Evolutionary conservation across 2,888 invertebrate species (phyloP).

Genomic region (Lasius platythorax): DNA sequence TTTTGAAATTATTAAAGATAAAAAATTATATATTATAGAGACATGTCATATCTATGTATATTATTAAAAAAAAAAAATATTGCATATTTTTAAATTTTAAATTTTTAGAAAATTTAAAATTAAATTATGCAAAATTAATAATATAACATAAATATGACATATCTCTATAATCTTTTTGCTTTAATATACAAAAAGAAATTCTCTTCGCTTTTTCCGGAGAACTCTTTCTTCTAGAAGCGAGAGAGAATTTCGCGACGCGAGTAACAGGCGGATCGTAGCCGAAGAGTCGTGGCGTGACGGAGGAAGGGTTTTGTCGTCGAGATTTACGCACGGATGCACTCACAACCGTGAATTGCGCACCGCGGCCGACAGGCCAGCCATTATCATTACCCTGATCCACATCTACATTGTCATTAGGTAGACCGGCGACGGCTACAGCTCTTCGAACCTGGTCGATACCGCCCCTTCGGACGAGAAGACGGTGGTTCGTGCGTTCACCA

Average conservation of each 20-base stretch:
- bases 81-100: neutral
- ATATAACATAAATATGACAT: neutral
- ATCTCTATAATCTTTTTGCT: neutral
- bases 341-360: constrained; percentile 78
- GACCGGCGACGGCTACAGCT: constrained; percentile 73
- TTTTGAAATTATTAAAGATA: neutral
- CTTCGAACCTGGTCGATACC: constrained; percentile 60
- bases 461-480: constrained; percentile 42
- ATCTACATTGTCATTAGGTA: constrained; percentile 83
- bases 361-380: constrained; percentile 77
- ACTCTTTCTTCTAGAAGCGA: neutral
- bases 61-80: neutral
- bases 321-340: constrained; percentile 84
- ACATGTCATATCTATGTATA: neutral
- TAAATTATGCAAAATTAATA: no score
- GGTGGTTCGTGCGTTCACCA: constrained; percentile 64
- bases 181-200: neutral
- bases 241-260: constrained; percentile 15
- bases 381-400: constrained; percentile 82
- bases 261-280: constrained; percentile 9
- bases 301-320: constrained; percentile 54
- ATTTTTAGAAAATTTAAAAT: neutral
- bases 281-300: constrained; percentile 42
- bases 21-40: neutral
- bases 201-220: neutral